A percentile compares a stretch with the other conserved stretches of the same genome.
Conservation (phyloP, 2,888 invertebrate genomes). For the Microchrysa polita region DNA sequence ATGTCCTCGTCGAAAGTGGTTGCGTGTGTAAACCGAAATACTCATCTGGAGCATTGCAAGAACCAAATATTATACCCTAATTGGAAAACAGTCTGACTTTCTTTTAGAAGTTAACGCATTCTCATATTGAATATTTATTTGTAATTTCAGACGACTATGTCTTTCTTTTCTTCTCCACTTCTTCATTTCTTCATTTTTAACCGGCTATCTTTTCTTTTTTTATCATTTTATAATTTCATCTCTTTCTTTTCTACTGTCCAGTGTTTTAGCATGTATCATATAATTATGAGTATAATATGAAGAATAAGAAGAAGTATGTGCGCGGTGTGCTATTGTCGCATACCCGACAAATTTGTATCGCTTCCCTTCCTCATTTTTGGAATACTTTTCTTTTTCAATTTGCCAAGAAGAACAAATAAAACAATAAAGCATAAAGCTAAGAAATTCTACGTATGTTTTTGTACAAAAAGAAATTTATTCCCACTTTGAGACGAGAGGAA, state of each 20-base stretch:
- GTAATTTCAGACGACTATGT: no score
- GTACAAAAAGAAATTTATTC: slow-evolving; percentile 18
- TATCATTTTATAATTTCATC: neutral
- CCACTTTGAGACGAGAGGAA: slow-evolving; percentile 3
- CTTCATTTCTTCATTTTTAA: neutral
- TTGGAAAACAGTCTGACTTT: slow-evolving; percentile 46
- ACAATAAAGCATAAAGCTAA: slow-evolving; percentile 9
- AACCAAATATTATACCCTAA: slow-evolving; percentile 65
- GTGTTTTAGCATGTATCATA: slow-evolving; percentile 16
- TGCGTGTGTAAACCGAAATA: slow-evolving; percentile 82
- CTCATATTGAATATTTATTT: slow-evolving; percentile 32
- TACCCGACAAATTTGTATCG: slow-evolving; percentile 9
- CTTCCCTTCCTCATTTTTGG: slow-evolving; percentile 31
- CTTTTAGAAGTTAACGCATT: slow-evolving; percentile 34
- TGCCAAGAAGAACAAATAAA: neutral
- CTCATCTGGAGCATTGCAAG: slow-evolving; percentile 63
- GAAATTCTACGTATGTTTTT: neutral
- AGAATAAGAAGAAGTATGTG: neutral
- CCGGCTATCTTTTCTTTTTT: neutral
- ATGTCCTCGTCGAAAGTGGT: slow-evolving; percentile 94
- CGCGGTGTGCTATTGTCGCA: neutral
- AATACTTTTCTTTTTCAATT: slow-evolving; percentile 37
- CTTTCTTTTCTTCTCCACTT: slow-evolving; percentile 7
- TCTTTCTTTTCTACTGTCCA: slow-evolving; percentile 4
- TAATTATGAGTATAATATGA: neutral